Conservation (phyloP, 2,113 vertebrate genomes). For the Pachycephala philippinensis region DNA sequence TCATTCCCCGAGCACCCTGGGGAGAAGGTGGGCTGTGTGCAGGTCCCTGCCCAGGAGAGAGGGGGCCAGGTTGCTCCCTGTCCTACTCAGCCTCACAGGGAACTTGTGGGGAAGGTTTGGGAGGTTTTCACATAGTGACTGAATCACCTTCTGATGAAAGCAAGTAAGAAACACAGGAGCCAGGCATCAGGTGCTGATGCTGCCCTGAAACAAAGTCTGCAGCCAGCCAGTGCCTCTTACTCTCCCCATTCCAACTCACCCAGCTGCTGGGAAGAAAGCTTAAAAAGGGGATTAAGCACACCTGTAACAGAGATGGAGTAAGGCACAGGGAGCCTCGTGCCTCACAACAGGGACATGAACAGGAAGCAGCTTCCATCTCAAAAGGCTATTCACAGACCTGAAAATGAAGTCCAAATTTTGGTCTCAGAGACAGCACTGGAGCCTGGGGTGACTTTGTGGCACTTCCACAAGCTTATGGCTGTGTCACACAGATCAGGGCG, state of each 20-base stretch:
- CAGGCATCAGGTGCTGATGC: neutral
- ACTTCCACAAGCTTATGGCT: fast-evolving
- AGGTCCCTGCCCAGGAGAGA: neutral
- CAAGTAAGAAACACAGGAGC: neutral
- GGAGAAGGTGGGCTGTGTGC: conserved; percentile 18
- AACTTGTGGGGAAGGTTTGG: neutral
- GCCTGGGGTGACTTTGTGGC: neutral
- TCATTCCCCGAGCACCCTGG: neutral
- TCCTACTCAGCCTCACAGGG: neutral
- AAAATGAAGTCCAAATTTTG: neutral
- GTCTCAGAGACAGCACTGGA: neutral
- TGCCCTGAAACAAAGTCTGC: neutral
- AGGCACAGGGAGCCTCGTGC: neutral
- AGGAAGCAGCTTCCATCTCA: neutral
- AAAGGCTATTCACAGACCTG: neutral
- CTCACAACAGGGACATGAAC: neutral
- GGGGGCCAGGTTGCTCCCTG: neutral
- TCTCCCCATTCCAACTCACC: neutral
- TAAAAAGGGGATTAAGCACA: neutral
- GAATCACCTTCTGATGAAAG: neutral
- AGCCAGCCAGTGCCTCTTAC: neutral
- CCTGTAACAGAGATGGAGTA: neutral
- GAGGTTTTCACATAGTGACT: neutral
- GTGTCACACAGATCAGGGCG: neutral
- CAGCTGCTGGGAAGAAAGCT: neutral